Evolutionary conservation across 1,140 invertebrate species (phyloP).

Genomic region (Ceratina australensis): DNA sequence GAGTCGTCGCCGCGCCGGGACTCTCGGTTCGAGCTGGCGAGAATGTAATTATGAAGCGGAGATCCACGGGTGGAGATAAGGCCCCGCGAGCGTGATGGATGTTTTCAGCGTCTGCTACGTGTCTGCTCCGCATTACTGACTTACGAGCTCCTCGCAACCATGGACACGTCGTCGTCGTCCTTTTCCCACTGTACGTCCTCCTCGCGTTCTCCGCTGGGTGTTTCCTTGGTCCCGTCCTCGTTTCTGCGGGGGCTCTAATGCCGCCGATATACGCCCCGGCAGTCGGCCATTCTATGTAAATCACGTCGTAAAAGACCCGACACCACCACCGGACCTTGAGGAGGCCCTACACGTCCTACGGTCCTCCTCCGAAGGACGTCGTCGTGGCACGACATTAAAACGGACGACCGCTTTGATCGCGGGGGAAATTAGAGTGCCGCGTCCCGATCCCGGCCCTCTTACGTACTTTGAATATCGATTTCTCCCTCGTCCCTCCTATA

Average conservation of each 20-base stretch:
- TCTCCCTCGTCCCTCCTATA: background rate
- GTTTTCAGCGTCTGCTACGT: conserved; percentile 79
- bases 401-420: conserved; percentile 47
- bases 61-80: conserved; percentile 78
- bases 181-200: conserved; percentile 36
- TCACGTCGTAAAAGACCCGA: conserved; percentile 75
- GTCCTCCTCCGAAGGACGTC: conserved; percentile 36
- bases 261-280: conserved; percentile 65
- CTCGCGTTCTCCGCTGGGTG: background rate
- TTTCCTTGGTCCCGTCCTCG: conserved; percentile 39
- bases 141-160: conserved; percentile 67
- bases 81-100: conserved; percentile 77
- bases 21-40: conserved; percentile 64
- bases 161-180: conserved; percentile 58
- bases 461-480: conserved; percentile 46
- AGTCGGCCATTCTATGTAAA: conserved; percentile 78
- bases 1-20: conserved; percentile 20
- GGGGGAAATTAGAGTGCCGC: conserved; percentile 39
- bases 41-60: conserved; percentile 79
- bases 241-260: conserved; percentile 60
- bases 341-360: conserved; percentile 58
- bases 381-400: conserved; percentile 50
- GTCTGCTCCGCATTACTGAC: conserved; percentile 78
- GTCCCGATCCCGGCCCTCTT: conserved; percentile 3
- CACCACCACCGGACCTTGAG: conserved; percentile 68